phyloP scores from a whole-genome alignment of 1,140 invertebrate species.

The Papilio xuthus region DNA sequence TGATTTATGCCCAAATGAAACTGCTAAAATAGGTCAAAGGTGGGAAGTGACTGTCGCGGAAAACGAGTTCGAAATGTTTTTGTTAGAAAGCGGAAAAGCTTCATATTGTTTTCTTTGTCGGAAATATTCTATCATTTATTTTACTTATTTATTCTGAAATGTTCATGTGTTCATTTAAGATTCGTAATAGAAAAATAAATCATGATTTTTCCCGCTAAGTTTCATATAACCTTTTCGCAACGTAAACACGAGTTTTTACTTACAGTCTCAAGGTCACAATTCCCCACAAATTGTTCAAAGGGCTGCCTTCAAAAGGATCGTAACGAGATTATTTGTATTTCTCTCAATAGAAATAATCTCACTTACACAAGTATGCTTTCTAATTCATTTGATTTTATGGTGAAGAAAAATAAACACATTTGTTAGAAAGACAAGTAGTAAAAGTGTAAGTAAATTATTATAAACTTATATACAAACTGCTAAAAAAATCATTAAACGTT shows the following conservation, averaged over 20 bases:
- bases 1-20: background rate
- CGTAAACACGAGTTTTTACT: background rate
- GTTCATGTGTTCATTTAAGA: too few relatives aligned
- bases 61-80: background rate
- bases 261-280: background rate
- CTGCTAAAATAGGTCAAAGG: slow-evolving; percentile 12
- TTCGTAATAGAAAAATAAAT: too few relatives aligned
- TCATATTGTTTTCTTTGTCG: background rate
- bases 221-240: background rate
- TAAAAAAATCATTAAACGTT: too few relatives aligned
- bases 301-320: background rate
- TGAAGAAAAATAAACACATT: background rate
- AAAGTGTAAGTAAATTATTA: too few relatives aligned
- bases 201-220: background rate
- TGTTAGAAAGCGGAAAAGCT: background rate
- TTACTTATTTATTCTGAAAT: too few relatives aligned
- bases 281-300: background rate
- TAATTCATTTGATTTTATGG: background rate
- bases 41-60: background rate
- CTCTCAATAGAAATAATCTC: slow-evolving; percentile 22
- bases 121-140: too few relatives aligned
- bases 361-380: background rate
- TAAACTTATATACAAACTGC: too few relatives aligned
- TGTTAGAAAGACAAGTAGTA: too few relatives aligned
- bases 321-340: slow-evolving; percentile 30